phyloP scores from a whole-genome alignment of 37 sponge, comb jelly and placozoan species.

The Ianthella basta region DNA sequence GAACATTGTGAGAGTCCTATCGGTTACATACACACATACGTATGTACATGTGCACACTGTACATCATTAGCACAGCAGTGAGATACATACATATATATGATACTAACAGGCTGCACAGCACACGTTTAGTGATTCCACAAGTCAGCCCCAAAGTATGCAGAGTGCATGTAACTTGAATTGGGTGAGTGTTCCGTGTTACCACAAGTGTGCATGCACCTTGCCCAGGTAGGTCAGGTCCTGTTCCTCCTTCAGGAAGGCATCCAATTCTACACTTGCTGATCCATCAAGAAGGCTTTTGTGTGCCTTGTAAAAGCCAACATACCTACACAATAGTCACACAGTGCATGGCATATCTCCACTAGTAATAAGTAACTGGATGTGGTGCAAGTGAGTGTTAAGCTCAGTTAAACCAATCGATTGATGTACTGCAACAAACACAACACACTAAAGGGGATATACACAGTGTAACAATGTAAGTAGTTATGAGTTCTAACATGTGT shows the following conservation, averaged over 20 bases:
- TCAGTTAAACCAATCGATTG: no score
- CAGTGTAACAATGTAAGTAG: no score
- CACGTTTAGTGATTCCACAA: background rate
- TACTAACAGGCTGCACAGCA: background rate
- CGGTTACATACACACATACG: background rate
- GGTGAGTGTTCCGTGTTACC: no score
- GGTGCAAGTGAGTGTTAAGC: no score
- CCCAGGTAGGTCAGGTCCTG: constrained; percentile 63
- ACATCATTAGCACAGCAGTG: no score
- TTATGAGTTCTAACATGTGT: no score
- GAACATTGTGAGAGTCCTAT: background rate
- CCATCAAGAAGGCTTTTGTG: constrained; percentile 78
- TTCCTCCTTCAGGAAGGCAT: constrained; percentile 81
- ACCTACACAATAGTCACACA: background rate
- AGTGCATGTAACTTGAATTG: background rate
- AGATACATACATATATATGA: constrained; percentile 3
- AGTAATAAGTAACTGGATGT: no score
- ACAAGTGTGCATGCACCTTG: constrained; percentile 51
- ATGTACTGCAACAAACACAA: constrained; percentile 29
- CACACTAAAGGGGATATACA: background rate
- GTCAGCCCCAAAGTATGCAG: background rate
- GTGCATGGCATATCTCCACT: background rate
- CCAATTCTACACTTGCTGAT: constrained; percentile 67
- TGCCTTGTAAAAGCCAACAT: constrained; percentile 49
- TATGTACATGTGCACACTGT: constrained; percentile 10